Evolutionary conservation across 2,888 invertebrate genomes (phyloP), one percentile per base, ranked within the genome.

Genomic region (Drosophila mimetica): DNA sequence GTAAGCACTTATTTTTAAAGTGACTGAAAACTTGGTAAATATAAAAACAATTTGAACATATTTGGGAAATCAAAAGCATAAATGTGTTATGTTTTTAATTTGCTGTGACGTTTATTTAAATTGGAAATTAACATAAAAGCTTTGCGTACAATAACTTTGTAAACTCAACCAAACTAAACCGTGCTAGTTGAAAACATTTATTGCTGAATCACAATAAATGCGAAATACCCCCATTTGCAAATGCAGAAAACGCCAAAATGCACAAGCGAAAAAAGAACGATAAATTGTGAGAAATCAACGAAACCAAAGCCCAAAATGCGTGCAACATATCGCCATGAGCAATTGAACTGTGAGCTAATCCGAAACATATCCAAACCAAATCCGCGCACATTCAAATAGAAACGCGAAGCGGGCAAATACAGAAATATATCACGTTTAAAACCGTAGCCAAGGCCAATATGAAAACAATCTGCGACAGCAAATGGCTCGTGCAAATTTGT

Each of bases 401-500:
- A 28, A 13, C 32, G 20, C 25, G 30, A 8, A 3, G 16, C 58
- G 42, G 16, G 37, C 14, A 9, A 71, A 59, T 41, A 54, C 34
- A 20, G 6, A 53, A 57, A 52, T 44, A 74, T 46, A 53, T 34
- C 28, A 5, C 36, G 37, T 16, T 36, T 36, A 48, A 72, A 65
- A 18, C 34, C 18, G 41, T 61, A 73, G 59, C 60, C 54, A 50
- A 63, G 58, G 42, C 74, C 66, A 85, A 78, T 44, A 83, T 88
- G 88, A 74, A 77, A 83, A 63, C 71, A 58, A 50, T 47, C 71
- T 77, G 84, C 64, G 53, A 16, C 20, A 71, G 39, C 30, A 64
- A 63, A 44, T 86, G 63, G 63, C 28, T 57, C 46, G 60, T 88
- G 71, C 76, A 53, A 39, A 47, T 76, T 65, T 87, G 65, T 67